Percentiles rank a stretch among this genome's conserved stretches.
Conservation (phyloP, 2,797 vertebrate genomes). For the Tapirus indicus region DNA sequence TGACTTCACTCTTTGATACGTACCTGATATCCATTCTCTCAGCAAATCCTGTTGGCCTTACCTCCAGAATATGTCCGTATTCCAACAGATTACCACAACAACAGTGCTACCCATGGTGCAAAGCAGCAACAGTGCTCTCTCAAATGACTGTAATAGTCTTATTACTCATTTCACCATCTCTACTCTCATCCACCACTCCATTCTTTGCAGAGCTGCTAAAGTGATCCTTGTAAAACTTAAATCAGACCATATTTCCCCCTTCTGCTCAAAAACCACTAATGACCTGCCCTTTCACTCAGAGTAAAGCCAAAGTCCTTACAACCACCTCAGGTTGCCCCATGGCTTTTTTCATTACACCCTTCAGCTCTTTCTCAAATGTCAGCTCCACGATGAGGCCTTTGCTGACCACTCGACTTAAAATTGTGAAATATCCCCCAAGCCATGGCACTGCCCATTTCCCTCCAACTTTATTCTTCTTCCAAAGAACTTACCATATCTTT, state of each 20-base stretch:
- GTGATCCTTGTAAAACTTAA: neutral
- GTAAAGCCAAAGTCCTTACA: slow-evolving; percentile 5
- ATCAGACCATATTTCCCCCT: neutral
- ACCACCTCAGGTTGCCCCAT: neutral
- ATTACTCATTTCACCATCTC: neutral
- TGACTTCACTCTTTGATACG: neutral
- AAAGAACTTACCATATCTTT: neutral
- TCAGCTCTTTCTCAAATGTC: slow-evolving; percentile 17
- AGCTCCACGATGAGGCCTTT: neutral
- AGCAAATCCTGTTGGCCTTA: neutral
- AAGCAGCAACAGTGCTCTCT: neutral
- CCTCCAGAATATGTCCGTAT: neutral
- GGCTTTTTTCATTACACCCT: neutral
- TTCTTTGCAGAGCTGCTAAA: neutral
- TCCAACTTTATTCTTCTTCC: neutral
- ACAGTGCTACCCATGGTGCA: neutral
- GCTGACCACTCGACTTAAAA: slow-evolving; percentile 1
- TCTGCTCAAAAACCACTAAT: neutral
- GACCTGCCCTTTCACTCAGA: neutral
- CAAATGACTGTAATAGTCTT: neutral
- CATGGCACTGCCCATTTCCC: neutral
- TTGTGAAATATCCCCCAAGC: neutral
- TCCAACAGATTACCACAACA: neutral
- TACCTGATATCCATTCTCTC: neutral
- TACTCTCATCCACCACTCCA: neutral